Base-by-base conservation (phyloP, 2,888 invertebrate species). In the Bellardia bayeri region DNA sequence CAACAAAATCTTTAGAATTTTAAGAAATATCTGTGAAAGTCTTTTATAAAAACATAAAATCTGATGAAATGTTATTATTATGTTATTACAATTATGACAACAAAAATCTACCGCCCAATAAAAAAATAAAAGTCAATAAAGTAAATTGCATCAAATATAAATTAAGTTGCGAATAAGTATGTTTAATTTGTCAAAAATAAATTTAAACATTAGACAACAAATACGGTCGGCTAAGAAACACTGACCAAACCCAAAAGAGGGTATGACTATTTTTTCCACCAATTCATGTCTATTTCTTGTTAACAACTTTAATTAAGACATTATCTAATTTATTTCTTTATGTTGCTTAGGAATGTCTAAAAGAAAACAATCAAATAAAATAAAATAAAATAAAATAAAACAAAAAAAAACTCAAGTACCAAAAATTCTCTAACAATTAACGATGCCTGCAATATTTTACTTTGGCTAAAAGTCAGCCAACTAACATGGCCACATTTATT, bases 301-400 rank as follows among this genome's bases (percentile, higher is more conserved):
- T 74, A n/a, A 66, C 68, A 74, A 42, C 69, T 68, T 85, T 87
- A 85, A 87, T 87, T 87, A 85, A 87, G 87, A 85, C 87, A 87
- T 87, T 87, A 87, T 81, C 81, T 81, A 45, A 79, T 82, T 85
- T 74, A 78, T 72, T 78, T 74, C 9, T 51, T 45, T 58, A 3
- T 33, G 58, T 72, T 30, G 2, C 71, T 33, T 42, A 45, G 83
- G 80, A 80, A 87, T 87, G 81, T 78, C 40, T 30, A 66, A 72
- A 74, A 64, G 33, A 45, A 76, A 75, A 85, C 23, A 84, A 56
- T 40, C 30, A 63, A 76, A 49, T n/a, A 16, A 72, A 75, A 84
- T 9, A 76, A 49, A 64, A 49, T 5, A 64, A 9, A 61, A 23
- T 23, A 23, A 23, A 23, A 23, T 23, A 56, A 75, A 86, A 71